A percentile compares a stretch with the other conserved stretches of the same genome.
These are phyloP conservation scores for Cantharis flavilabris DNA, from an alignment of 2,888 invertebrate genomes.

Conservation along the genomic window DNA sequence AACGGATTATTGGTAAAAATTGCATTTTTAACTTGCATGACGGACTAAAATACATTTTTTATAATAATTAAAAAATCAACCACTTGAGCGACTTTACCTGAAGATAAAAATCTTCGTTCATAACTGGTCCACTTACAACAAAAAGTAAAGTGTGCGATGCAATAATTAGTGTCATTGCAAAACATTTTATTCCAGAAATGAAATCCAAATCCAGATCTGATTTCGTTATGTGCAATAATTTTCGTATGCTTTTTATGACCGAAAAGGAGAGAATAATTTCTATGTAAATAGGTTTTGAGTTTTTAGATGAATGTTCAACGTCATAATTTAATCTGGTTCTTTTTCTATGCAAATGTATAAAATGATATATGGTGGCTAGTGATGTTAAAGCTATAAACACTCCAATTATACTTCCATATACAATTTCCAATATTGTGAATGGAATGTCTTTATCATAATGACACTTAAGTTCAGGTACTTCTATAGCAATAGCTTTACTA, in stretches of 20 bases:
- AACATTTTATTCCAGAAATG: constrained; percentile 61
- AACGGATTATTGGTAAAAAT: constrained; percentile 70
- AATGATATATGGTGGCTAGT: constrained; percentile 43
- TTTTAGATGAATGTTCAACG: constrained; percentile 28
- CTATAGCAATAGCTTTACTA: constrained; percentile 38
- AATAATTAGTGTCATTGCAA: constrained; percentile 71
- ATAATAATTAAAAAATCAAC: neutral
- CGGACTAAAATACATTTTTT: constrained; percentile 56
- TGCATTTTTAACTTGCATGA: constrained; percentile 62
- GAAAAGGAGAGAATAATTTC: constrained; percentile 61
- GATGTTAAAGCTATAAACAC: constrained; percentile 40
- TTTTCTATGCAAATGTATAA: constrained; percentile 36
- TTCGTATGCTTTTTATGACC: constrained; percentile 62
- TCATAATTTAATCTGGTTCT: constrained; percentile 37
- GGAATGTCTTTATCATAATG: constrained; percentile 35
- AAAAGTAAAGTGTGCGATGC: constrained; percentile 70
- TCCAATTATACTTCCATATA: constrained; percentile 32
- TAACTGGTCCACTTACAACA: constrained; percentile 68
- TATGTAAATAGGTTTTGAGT: constrained; percentile 28
- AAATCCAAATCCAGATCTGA: constrained; percentile 66
- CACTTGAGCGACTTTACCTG: constrained; percentile 54
- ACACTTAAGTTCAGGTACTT: constrained; percentile 40
- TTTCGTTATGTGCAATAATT: constrained; percentile 62
- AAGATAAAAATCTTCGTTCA: constrained; percentile 67
- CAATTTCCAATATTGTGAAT: constrained; percentile 51